A percentile compares a stretch with the other conserved stretches of the same genome.
phyloP scores from a whole-genome alignment of 2,113 vertebrate genomes.

The Strix uralensis region DNA sequence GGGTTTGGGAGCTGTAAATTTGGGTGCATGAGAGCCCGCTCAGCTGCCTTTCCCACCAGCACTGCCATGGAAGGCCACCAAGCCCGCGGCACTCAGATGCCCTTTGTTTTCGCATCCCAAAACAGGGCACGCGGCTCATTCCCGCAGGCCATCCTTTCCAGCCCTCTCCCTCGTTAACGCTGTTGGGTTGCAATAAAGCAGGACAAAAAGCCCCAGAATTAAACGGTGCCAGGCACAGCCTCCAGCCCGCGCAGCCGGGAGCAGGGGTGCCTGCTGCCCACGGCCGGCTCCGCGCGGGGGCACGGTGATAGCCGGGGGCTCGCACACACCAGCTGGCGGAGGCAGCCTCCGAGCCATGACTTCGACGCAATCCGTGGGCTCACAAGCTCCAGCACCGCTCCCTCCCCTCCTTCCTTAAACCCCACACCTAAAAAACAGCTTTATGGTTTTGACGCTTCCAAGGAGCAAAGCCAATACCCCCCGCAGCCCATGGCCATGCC shows the following conservation, averaged over 20 bases:
- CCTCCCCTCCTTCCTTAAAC: neutral
- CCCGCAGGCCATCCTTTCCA: neutral
- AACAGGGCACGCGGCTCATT: rapidly evolving
- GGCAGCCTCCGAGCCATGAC: neutral
- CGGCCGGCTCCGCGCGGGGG: neutral
- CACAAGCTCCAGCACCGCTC: neutral
- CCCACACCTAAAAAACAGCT: neutral
- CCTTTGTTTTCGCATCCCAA: neutral
- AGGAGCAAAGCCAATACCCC: rapidly evolving
- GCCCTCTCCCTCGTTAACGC: rapidly evolving
- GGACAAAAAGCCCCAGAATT: neutral
- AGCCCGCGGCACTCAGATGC: rapidly evolving
- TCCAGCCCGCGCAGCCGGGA: neutral
- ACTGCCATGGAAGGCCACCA: rapidly evolving
- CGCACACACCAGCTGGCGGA: rapidly evolving
- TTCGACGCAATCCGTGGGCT: rapidly evolving
- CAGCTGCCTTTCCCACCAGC: neutral
- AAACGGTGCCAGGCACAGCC: neutral
- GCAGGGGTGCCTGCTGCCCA: neutral
- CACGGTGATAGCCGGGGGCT: neutral
- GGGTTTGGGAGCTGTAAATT: neutral
- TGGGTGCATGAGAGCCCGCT: neutral
- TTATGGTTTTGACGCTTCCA: neutral
- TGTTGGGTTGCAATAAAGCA: neutral
- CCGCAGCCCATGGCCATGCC: rapidly evolving